phyloP scores from a whole-genome alignment of 1,140 invertebrate species.

The Aphelenchoides fujianensis region DNA sequence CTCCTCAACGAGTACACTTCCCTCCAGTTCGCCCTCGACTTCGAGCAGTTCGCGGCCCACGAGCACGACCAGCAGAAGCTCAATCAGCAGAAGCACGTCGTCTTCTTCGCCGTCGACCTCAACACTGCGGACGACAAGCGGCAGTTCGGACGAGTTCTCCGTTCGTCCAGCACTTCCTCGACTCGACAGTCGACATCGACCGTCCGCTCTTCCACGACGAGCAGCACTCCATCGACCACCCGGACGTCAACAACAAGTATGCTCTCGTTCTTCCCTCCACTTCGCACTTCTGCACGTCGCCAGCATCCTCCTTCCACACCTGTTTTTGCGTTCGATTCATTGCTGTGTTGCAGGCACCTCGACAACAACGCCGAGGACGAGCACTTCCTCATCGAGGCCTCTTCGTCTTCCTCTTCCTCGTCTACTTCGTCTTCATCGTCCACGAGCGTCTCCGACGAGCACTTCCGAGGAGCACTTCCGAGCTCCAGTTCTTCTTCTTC shows the following conservation, averaged over 20 bases:
- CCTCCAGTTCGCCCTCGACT: neutral
- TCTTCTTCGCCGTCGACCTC: neutral
- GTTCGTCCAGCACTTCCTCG: neutral
- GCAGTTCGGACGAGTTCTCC: neutral
- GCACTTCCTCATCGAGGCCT: no score
- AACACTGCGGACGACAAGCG: neutral
- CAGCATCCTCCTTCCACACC: neutral
- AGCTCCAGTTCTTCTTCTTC: no score
- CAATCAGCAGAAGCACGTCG: no score
- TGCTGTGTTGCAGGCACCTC: no score
- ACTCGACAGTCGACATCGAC: neutral
- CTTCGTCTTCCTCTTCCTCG: no score
- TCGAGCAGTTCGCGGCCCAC: neutral
- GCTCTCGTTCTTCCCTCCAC: neutral
- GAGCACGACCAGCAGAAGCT: no score
- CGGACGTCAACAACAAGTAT: neutral
- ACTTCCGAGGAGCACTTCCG: no score
- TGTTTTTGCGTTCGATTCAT: no score
- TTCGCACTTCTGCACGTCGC: neutral
- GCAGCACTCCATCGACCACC: conserved; percentile 6
- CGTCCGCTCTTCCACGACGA: neutral
- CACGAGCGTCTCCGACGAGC: no score
- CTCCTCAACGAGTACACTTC: neutral
- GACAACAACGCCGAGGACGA: no score
- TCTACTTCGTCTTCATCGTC: no score